Evolutionary conservation across 2,888 invertebrate genomes (phyloP), one percentile per base, ranked within the genome.

Genomic region (Sinotaia quadrata): DNA sequence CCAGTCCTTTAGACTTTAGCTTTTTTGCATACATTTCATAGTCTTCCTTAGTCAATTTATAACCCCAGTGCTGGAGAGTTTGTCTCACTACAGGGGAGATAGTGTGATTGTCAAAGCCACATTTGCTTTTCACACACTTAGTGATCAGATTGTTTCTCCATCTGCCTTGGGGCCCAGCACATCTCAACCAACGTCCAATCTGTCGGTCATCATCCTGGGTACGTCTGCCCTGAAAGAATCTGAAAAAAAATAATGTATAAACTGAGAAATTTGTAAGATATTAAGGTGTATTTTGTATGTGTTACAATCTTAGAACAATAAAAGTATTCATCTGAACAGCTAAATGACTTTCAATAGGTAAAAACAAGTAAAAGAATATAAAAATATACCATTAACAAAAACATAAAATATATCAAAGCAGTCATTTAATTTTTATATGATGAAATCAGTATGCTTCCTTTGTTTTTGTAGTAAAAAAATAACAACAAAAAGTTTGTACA

Each of bases 1-100:
- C 58, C 29, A 52, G 37, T 10, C 59, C 37, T 68, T 79, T 79
- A 31, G 69, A 41, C 65, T 62, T 72, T 49, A 68, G 37, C 37
- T 68, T 77, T 65, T 81, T 81, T 8, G 73, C 77, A 54, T 77
- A 72, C 4, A 68, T 77, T 29, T 81, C 78, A 68, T 75, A 81
- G 70, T 83, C 80, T n/a, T 79, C 80, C 65, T 80, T 72, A 0
- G 71, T 82, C 1, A 83, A 74, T 51, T 37, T 74, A 69, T 83
- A 83, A 2, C 71, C 83, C 82, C 83, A 83, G 75, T 83, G 83
- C 68, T 81, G 82, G 33, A 83, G 67, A n/a, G 81, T 81, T 70
- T 83, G 83, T 65, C 82, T 54, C 2, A 83, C 82, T 8, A 83
- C 83, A 1, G 83, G 83, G 1, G 82, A 82, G n/a, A 83, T 69